Evolutionary conservation across 2,113 vertebrate species (phyloP).

Genomic region (Fukomys damarensis): DNA sequence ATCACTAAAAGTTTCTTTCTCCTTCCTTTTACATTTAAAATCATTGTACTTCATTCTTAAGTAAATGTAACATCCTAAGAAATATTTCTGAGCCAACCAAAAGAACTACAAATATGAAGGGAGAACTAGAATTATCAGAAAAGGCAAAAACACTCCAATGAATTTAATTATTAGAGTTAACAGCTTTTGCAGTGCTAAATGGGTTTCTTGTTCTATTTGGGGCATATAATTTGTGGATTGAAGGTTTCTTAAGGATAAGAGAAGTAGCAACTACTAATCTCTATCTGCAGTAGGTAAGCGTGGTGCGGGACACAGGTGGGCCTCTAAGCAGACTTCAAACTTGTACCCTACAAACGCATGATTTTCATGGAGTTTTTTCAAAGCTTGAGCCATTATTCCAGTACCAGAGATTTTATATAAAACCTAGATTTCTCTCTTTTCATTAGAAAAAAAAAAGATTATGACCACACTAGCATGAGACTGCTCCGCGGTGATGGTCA

Average conservation of each 20-base stretch:
- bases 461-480: not conserved
- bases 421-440: conserved; percentile 34
- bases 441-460: conserved; percentile 1
- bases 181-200: not conserved
- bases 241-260: not conserved
- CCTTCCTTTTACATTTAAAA: conserved; percentile 4
- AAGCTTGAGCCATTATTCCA: conserved; percentile 8
- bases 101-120: not conserved
- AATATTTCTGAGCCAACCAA: not conserved
- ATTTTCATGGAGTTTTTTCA: not conserved
- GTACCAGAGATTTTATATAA: not conserved
- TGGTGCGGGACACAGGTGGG: not conserved
- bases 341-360: not conserved
- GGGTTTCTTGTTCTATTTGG: not conserved
- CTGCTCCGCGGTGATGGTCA: not conserved
- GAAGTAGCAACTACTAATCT: not conserved
- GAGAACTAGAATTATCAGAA: not conserved
- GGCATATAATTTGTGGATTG: not conserved
- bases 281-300: not conserved
- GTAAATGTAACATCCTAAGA: not conserved
- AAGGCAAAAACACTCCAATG: not conserved
- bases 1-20: not conserved
- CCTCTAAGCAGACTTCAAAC: not conserved
- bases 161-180: not conserved
- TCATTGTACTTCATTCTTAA: not conserved